These are phyloP conservation scores for Herpetotheres cachinnans DNA, from an alignment of 2,113 vertebrate genomes.

Conservation along the genomic window DNA sequence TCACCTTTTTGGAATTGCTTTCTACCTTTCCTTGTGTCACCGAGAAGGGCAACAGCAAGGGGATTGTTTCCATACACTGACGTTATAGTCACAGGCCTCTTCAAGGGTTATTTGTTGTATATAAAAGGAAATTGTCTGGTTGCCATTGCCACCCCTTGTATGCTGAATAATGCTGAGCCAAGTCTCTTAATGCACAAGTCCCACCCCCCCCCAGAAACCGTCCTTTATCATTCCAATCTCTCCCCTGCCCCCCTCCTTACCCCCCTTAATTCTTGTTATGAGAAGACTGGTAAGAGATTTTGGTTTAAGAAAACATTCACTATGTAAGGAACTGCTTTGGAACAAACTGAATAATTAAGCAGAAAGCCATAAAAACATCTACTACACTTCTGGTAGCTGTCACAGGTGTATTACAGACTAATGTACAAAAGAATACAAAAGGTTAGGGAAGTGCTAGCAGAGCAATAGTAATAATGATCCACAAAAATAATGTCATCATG, in stretches of 20 bases:
- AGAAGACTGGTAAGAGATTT: neutral
- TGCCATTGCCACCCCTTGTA: neutral
- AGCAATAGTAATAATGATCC: conserved; percentile 20
- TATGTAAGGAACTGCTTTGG: neutral
- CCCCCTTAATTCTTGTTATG: neutral
- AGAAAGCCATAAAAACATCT: conserved; percentile 1
- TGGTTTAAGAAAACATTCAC: neutral
- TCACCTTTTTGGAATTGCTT: neutral
- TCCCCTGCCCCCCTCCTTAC: neutral
- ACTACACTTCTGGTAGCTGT: neutral
- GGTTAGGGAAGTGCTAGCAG: conserved; percentile 56
- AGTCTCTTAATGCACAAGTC: neutral
- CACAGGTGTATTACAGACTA: conserved; percentile 1
- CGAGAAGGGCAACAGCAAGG: neutral
- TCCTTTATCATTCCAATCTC: neutral
- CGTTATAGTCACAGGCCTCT: neutral
- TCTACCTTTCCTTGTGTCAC: neutral
- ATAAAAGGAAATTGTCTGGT: neutral
- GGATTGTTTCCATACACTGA: neutral
- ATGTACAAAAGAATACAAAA: neutral
- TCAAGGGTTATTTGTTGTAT: neutral
- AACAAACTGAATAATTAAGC: neutral
- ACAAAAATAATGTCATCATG: conserved; percentile 15
- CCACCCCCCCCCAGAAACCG: neutral
- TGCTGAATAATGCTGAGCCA: neutral